These are phyloP conservation scores for Thoracochromis brauschi DNA, from an alignment of 2,113 vertebrate species.

Conservation along the genomic window DNA sequence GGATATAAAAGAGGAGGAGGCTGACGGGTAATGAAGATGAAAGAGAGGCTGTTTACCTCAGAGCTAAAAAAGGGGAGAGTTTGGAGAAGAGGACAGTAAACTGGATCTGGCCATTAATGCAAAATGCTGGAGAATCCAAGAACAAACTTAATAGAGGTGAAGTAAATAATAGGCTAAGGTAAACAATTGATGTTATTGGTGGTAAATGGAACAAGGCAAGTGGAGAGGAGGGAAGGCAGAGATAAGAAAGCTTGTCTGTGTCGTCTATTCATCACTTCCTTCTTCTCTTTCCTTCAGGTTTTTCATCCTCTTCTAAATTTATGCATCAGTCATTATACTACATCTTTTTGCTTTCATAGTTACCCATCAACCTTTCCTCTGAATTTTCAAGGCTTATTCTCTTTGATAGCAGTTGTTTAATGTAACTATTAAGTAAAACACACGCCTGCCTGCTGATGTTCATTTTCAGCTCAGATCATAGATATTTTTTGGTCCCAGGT, in stretches of 20 bases:
- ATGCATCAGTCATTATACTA: neutral
- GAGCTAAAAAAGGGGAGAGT: neutral
- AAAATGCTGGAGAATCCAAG: slow-evolving; percentile 1
- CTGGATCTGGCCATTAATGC: slow-evolving; percentile 14
- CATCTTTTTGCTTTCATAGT: neutral
- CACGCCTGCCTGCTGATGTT: neutral
- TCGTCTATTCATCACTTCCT: neutral
- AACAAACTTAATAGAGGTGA: slow-evolving; percentile 41
- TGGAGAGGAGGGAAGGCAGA: neutral
- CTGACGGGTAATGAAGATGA: slow-evolving; percentile 49
- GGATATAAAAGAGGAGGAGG: slow-evolving; percentile 1
- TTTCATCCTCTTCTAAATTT: neutral
- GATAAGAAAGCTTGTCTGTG: neutral
- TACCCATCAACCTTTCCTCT: neutral
- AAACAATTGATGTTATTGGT: slow-evolving; percentile 28
- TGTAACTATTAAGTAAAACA: neutral
- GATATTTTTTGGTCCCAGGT: neutral
- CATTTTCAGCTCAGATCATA: neutral
- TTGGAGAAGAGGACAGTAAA: neutral
- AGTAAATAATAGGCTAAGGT: slow-evolving; percentile 16
- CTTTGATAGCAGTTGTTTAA: neutral
- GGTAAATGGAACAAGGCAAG: slow-evolving; percentile 34
- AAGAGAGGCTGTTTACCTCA: slow-evolving; percentile 22
- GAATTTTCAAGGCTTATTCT: neutral
- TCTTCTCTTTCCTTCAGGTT: slow-evolving; percentile 8